Conservation (phyloP, 35 echinoderm and acorn worm species). For the Ptychodera flava region DNA sequence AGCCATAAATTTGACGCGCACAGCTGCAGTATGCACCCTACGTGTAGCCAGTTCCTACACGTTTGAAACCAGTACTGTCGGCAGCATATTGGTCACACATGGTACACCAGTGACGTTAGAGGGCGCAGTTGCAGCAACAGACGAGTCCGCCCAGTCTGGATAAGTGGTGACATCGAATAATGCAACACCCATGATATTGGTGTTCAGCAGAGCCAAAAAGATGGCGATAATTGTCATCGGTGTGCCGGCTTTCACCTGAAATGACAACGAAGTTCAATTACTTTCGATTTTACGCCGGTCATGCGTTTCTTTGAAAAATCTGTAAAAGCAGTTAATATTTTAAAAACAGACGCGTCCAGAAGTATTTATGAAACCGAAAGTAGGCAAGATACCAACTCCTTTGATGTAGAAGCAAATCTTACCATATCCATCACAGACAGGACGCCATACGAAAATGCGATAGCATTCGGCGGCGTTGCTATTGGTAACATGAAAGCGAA, state of each 20-base stretch:
- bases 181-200: conserved; percentile 59
- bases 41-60: too few species aligned
- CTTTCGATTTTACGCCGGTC: background rate
- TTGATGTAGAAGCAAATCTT: too few species aligned
- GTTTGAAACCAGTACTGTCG: too few species aligned
- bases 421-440: conserved; percentile 84
- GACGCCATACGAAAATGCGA: conserved; percentile 83
- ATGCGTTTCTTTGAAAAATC: too few species aligned
- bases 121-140: background rate
- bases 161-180: conserved; percentile 79
- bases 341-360: too few species aligned
- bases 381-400: too few species aligned
- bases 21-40: too few species aligned
- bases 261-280: background rate
- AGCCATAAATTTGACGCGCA: too few species aligned
- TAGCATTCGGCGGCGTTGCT: conserved; percentile 92
- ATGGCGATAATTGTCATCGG: conserved; percentile 71
- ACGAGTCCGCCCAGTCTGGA: conserved; percentile 52
- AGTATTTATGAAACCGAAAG: too few species aligned
- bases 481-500: conserved; percentile 97
- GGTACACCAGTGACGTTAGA: background rate
- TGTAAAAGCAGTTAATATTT: too few species aligned
- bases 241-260: background rate
- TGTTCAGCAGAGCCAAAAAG: conserved; percentile 52
- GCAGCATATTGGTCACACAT: background rate